A percentile compares a stretch with the other conserved stretches of the same genome.
These are phyloP conservation scores for Elachura formosa DNA, from an alignment of 2,113 vertebrate species.

Conservation along the genomic window DNA sequence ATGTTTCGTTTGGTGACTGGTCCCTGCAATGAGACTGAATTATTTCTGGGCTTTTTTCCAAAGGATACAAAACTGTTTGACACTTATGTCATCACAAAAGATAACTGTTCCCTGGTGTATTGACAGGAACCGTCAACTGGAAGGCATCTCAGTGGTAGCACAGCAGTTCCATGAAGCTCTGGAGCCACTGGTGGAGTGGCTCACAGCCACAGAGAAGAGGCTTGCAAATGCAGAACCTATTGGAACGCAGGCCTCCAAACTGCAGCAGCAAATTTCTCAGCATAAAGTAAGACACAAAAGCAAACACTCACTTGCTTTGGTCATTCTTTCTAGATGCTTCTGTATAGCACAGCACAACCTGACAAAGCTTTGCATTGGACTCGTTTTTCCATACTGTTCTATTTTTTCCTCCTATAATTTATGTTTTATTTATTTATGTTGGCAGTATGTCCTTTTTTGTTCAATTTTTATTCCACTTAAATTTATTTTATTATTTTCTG, in stretches of 20 bases:
- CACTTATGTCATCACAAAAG: background rate
- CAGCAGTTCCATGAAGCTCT: conserved; percentile 94
- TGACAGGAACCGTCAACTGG: conserved; percentile 87
- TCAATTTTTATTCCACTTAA: conserved; percentile 16
- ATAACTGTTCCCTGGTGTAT: conserved; percentile 28
- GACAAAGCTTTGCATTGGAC: background rate
- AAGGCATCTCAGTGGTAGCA: conserved; percentile 88
- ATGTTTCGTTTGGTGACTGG: background rate
- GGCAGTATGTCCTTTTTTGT: background rate
- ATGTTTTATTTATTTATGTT: conserved; percentile 23
- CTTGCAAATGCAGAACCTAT: conserved; percentile 88
- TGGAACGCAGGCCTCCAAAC: conserved; percentile 87
- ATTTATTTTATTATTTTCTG: conserved; percentile 66
- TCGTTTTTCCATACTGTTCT: background rate
- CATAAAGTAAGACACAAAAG: conserved; percentile 85
- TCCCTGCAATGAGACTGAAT: background rate
- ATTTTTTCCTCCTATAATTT: conserved; percentile 1
- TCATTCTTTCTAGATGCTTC: background rate
- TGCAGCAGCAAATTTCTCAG: conserved; percentile 89
- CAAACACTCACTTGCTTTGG: background rate
- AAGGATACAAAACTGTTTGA: background rate
- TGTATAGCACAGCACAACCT: background rate
- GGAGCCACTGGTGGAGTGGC: conserved; percentile 90
- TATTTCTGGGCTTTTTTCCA: background rate
- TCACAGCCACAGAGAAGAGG: conserved; percentile 83